These are phyloP conservation scores for Eudorcas thomsonii DNA, from an alignment of 2,113 vertebrate species.

Conservation along the genomic window DNA sequence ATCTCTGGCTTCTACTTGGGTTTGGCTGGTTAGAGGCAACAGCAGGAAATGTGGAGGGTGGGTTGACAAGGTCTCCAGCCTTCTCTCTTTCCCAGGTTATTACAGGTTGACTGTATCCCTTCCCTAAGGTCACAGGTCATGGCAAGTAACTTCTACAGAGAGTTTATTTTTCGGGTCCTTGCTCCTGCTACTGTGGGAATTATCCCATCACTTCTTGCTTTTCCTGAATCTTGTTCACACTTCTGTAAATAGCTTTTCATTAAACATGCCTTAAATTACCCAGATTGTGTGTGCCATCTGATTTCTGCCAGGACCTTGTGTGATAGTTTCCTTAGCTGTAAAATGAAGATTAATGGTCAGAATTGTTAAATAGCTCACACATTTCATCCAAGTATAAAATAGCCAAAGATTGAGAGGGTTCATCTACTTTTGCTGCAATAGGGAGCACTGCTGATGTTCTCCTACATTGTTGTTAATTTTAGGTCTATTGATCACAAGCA, in stretches of 20 bases:
- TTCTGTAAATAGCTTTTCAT: background rate
- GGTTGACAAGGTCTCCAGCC: background rate
- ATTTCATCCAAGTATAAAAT: slow-evolving; percentile 21
- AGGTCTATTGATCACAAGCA: background rate
- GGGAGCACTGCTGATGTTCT: background rate
- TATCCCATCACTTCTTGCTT: background rate
- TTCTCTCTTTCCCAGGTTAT: background rate
- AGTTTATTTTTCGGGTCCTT: background rate
- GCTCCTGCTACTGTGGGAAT: background rate
- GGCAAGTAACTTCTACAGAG: background rate
- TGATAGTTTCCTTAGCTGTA: background rate
- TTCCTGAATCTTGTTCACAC: background rate
- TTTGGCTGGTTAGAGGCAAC: background rate
- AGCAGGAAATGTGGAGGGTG: background rate
- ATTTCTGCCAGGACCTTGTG: background rate
- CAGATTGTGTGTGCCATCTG: background rate
- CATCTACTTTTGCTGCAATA: background rate
- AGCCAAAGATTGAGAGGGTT: background rate
- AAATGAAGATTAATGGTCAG: background rate
- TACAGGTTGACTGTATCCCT: background rate
- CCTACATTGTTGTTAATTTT: background rate
- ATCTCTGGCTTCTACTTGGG: background rate
- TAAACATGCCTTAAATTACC: background rate
- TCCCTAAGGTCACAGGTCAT: background rate
- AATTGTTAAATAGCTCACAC: background rate